phyloP scores from a whole-genome alignment of 92 coral and sea anemone species.

The Porites lobata region DNA sequence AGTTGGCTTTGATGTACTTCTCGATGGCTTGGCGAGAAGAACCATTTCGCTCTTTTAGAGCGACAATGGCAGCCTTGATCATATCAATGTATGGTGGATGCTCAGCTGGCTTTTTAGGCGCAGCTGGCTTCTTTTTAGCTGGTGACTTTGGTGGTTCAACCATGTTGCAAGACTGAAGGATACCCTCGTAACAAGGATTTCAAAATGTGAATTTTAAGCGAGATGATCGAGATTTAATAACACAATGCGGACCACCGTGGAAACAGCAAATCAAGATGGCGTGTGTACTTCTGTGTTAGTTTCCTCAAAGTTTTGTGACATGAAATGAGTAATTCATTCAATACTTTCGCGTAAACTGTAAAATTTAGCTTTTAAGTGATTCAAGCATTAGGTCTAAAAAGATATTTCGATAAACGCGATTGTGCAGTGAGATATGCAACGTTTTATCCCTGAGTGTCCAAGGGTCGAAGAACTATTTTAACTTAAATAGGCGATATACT shows the following conservation, averaged over 20 bases:
- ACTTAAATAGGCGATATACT: background rate
- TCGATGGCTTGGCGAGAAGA: constrained; percentile 90
- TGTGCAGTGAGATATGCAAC: too few species aligned
- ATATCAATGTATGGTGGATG: constrained; percentile 51
- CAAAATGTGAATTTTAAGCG: background rate
- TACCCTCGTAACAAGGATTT: background rate
- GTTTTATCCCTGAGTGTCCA: too few species aligned
- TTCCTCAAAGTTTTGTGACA: background rate
- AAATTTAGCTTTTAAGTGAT: background rate
- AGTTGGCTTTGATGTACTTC: constrained; percentile 81
- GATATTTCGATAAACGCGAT: too few species aligned
- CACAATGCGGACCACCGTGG: constrained; percentile 14
- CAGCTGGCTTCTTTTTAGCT: constrained; percentile 32
- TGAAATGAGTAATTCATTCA: background rate
- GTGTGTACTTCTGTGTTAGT: background rate
- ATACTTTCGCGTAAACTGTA: background rate
- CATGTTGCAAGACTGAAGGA: constrained; percentile 4
- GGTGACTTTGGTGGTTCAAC: constrained; percentile 24
- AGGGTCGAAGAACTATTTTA: too few species aligned
- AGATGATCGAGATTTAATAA: background rate
- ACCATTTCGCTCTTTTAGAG: constrained; percentile 15
- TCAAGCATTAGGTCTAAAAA: too few species aligned
- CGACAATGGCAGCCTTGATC: constrained; percentile 70
- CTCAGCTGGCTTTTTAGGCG: constrained; percentile 21
- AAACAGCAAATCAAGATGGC: background rate